phyloP scores from a whole-genome alignment of 1,140 invertebrate species.

The Brachionus rubens region DNA sequence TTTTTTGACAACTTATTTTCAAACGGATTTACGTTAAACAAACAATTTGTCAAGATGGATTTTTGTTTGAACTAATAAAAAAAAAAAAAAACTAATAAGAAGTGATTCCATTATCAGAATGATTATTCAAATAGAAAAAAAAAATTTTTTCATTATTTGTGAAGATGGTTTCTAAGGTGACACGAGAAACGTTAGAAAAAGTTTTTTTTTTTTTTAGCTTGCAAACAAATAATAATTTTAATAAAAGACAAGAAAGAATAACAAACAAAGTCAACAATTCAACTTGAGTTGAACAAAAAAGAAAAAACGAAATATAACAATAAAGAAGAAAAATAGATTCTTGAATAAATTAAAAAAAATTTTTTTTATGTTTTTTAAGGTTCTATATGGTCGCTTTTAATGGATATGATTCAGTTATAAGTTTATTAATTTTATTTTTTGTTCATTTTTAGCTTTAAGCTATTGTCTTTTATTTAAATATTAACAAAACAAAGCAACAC shows the following conservation, averaged over 20 bases:
- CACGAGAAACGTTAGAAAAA: not conserved
- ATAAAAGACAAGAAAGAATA: slow-evolving; percentile 45
- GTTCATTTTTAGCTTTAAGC: not conserved
- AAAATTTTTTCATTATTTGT: too few relatives aligned
- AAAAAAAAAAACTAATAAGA: too few relatives aligned
- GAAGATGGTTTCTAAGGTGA: slow-evolving; percentile 45
- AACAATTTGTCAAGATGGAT: too few relatives aligned
- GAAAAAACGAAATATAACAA: slow-evolving; percentile 14
- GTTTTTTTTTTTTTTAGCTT: slow-evolving; percentile 3
- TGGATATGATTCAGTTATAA: slow-evolving; percentile 38
- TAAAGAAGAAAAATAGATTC: slow-evolving; percentile 34
- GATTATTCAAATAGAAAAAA: slow-evolving; percentile 35
- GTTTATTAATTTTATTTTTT: slow-evolving; percentile 20
- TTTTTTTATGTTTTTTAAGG: slow-evolving; percentile 10
- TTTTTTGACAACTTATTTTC: too few relatives aligned
- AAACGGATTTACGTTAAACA: too few relatives aligned
- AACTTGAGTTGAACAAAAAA: slow-evolving; percentile 12
- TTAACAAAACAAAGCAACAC: too few relatives aligned
- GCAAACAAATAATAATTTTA: slow-evolving; percentile 43
- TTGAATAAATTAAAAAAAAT: slow-evolving; percentile 41
- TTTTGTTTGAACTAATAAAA: too few relatives aligned
- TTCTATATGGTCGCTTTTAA: slow-evolving; percentile 30
- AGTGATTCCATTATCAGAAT: slow-evolving; percentile 34
- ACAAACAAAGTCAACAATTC: slow-evolving; percentile 43
- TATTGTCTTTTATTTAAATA: slow-evolving; percentile 31